phyloP scores from a whole-genome alignment of 2,113 vertebrate genomes.

The Atrichornis clamosus region DNA sequence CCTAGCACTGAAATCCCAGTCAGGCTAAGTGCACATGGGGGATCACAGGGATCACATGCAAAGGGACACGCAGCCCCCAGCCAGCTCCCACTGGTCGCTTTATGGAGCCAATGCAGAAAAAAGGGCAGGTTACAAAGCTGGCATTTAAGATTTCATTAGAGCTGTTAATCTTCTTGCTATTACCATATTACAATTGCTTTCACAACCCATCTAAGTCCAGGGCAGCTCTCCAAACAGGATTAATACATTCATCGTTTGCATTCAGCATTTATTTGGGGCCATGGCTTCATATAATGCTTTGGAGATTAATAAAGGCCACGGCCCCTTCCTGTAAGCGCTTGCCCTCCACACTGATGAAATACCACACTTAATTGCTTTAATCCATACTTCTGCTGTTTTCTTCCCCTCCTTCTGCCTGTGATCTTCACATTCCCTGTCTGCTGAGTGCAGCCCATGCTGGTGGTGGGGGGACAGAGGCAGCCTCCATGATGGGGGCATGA shows the following conservation, averaged over 20 bases:
- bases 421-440: rapidly evolving
- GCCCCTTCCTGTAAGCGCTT: not conserved
- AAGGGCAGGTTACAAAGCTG: not conserved
- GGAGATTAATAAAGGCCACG: not conserved
- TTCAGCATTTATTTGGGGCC: not conserved
- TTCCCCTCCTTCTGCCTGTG: not conserved
- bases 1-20: not conserved
- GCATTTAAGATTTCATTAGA: not conserved
- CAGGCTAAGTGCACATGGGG: rapidly evolving
- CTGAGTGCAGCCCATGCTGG: not conserved
- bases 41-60: rapidly evolving
- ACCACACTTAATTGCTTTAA: not conserved
- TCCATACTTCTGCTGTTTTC: not conserved
- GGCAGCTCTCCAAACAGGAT: not conserved
- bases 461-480: not conserved
- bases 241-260: not conserved
- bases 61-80: rapidly evolving
- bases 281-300: not conserved
- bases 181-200: not conserved
- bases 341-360: not conserved
- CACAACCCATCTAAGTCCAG: not conserved
- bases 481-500: rapidly evolving
- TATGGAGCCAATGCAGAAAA: not conserved
- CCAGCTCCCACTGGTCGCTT: not conserved
- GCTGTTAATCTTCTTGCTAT: not conserved